Conservation (phyloP, 1,140 invertebrate genomes). For the Drosophila guanche region DNA sequence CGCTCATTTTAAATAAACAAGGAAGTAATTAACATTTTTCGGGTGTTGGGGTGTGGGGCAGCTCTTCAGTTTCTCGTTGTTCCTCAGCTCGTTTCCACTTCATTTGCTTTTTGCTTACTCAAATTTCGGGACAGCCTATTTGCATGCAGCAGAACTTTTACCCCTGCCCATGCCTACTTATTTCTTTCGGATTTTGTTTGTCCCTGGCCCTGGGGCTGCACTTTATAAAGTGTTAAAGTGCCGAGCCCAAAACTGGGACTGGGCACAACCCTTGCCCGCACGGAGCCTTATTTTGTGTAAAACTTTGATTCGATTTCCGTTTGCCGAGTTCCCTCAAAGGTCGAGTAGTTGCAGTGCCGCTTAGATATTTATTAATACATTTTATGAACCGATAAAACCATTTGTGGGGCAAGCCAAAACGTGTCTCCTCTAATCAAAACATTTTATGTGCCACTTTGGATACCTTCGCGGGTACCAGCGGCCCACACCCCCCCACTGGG, state of each 20-base stretch:
- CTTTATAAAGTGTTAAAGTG: slow-evolving; percentile 80
- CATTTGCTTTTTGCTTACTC: slow-evolving; percentile 79
- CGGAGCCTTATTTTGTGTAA: slow-evolving; percentile 10
- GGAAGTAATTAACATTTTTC: slow-evolving; percentile 80
- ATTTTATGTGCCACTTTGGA: slow-evolving; percentile 64
- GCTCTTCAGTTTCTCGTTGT: slow-evolving; percentile 34
- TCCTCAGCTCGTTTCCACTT: slow-evolving; percentile 67
- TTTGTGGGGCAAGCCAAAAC: slow-evolving; percentile 67
- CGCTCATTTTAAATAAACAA: slow-evolving; percentile 60
- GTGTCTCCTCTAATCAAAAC: slow-evolving; percentile 67
- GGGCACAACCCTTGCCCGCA: slow-evolving; percentile 52
- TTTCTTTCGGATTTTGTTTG: slow-evolving; percentile 41
- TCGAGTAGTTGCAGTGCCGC: slow-evolving; percentile 4
- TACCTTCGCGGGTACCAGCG: slow-evolving; percentile 2
- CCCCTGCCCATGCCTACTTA: slow-evolving; percentile 5
- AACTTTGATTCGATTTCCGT: slow-evolving; percentile 67
- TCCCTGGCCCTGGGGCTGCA: slow-evolving; percentile 62
- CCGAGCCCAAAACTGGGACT: slow-evolving; percentile 32
- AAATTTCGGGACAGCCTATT: slow-evolving; percentile 74
- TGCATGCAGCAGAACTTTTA: slow-evolving; percentile 65
- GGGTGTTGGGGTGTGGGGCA: slow-evolving; percentile 18
- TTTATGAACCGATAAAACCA: slow-evolving; percentile 74
- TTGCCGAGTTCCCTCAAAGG: slow-evolving; percentile 30
- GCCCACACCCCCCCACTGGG: no score
- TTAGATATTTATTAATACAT: slow-evolving; percentile 71